phyloP scores from a whole-genome alignment of 2,888 invertebrate genomes.

The Andrena bucephala region DNA sequence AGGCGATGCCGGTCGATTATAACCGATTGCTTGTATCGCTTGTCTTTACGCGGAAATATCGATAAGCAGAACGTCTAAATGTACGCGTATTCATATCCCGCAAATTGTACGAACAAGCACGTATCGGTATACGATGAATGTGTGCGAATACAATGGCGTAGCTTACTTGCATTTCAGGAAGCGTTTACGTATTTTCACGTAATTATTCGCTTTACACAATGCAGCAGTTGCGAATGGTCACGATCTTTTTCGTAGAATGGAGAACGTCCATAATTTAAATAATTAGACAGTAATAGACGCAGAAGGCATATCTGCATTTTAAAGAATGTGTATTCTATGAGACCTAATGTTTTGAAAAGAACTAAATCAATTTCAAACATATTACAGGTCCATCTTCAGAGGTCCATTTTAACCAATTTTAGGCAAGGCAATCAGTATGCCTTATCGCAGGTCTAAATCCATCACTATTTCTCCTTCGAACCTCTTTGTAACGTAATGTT shows the following conservation, averaged over 20 bases:
- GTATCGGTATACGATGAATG: conserved; percentile 7
- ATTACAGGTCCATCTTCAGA: too few relatives aligned
- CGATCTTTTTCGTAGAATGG: neutral
- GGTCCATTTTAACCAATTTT: too few relatives aligned
- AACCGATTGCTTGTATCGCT: conserved; percentile 34
- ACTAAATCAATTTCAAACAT: too few relatives aligned
- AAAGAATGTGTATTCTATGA: neutral
- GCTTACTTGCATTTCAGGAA: conserved; percentile 10
- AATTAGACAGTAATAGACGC: neutral
- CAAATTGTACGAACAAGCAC: conserved; percentile 9
- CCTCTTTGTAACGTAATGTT: too few relatives aligned
- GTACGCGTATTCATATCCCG: conserved; percentile 1
- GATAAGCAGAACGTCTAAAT: conserved; percentile 47
- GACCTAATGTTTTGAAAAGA: too few relatives aligned
- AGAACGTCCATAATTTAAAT: neutral
- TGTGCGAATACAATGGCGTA: conserved; percentile 25
- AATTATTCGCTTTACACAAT: conserved; percentile 6
- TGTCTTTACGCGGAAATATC: conserved; percentile 54
- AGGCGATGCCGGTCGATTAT: neutral
- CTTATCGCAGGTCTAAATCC: too few relatives aligned
- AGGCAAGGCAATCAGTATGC: too few relatives aligned
- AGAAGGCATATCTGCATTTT: neutral
- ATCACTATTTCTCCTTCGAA: too few relatives aligned
- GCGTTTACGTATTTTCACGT: conserved; percentile 1
- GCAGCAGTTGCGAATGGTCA: neutral